A percentile compares a stretch with the other conserved stretches of the same genome.
These are phyloP conservation scores for Dendropsophus ebraccatus DNA, from an alignment of 2,113 vertebrate species.

Conservation along the genomic window DNA sequence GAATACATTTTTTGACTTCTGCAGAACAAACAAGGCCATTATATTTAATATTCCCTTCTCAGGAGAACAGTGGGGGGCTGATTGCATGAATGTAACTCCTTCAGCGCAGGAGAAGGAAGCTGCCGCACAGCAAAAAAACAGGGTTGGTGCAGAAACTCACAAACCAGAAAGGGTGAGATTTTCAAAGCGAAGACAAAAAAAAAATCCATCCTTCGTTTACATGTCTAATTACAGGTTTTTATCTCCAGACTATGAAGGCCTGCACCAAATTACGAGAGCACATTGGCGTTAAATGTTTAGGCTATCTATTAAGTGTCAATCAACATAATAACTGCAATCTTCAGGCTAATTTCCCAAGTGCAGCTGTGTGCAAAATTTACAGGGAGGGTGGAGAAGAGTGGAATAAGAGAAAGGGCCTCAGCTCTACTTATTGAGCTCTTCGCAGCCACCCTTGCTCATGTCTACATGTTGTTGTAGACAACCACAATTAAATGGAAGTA, in stretches of 20 bases:
- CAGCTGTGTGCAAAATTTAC: conserved; percentile 82
- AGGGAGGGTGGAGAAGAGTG: conserved; percentile 72
- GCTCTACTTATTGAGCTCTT: not conserved
- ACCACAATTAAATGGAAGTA: not conserved
- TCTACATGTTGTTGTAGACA: not conserved
- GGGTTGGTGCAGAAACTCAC: not conserved
- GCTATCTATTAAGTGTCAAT: conserved; percentile 82
- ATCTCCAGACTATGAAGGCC: conserved; percentile 73
- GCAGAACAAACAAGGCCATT: conserved; percentile 37
- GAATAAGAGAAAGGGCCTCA: conserved; percentile 52
- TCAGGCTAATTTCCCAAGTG: conserved; percentile 77
- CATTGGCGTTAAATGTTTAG: conserved; percentile 75
- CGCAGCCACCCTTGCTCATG: not conserved
- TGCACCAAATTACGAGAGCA: conserved; percentile 77
- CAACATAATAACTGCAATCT: conserved; percentile 86
- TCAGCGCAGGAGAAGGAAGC: not conserved
- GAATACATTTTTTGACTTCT: conserved; percentile 31
- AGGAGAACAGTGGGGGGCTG: conserved; percentile 46
- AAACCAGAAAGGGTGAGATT: conserved; percentile 61
- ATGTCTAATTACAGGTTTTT: conserved; percentile 76
- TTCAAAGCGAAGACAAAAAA: conserved; percentile 60
- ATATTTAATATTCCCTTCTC: conserved; percentile 10
- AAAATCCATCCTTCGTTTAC: conserved; percentile 70
- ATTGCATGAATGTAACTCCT: conserved; percentile 46
- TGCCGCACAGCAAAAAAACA: not conserved